These are phyloP conservation scores for Pyxicephalus adspersus DNA, from an alignment of 2,113 vertebrate genomes.

Conservation along the genomic window DNA sequence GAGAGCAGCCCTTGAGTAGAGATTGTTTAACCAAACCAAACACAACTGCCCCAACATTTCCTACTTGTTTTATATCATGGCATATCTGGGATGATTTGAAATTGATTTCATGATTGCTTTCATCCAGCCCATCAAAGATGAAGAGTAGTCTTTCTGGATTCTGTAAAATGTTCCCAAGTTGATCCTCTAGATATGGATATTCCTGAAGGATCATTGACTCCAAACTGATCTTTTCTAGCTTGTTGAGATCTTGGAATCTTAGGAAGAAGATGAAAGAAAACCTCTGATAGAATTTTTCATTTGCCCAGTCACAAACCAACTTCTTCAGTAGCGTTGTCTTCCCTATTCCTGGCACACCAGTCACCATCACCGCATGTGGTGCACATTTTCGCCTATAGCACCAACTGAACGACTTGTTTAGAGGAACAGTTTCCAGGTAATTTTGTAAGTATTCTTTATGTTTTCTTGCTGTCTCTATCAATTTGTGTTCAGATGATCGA, in stretches of 20 bases:
- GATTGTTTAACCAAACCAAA: constrained; percentile 67
- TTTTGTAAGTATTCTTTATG: not conserved
- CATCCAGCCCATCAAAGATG: constrained; percentile 73
- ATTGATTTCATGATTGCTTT: constrained; percentile 58
- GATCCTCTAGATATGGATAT: constrained; percentile 42
- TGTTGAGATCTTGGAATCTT: constrained; percentile 59
- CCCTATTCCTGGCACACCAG: constrained; percentile 24
- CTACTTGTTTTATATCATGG: constrained; percentile 53
- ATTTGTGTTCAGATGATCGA: not conserved
- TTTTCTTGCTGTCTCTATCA: not conserved
- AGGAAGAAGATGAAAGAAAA: constrained; percentile 65
- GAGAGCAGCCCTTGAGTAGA: constrained; percentile 61
- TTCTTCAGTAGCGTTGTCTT: constrained; percentile 65
- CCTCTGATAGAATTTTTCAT: constrained; percentile 43
- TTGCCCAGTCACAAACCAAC: constrained; percentile 27
- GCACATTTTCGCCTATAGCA: not conserved
- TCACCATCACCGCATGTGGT: constrained; percentile 22
- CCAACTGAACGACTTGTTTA: constrained; percentile 9
- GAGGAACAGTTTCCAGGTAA: not conserved
- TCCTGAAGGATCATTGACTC: constrained; percentile 60
- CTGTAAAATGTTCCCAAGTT: constrained; percentile 56
- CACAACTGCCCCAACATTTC: constrained; percentile 61
- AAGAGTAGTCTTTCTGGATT: constrained; percentile 67
- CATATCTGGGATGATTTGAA: constrained; percentile 54
- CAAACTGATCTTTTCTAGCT: constrained; percentile 50